Evolutionary conservation across 2,113 vertebrate genomes (phyloP), one percentile per base, ranked within the genome.

Genomic region (Crotalus tigris): DNA sequence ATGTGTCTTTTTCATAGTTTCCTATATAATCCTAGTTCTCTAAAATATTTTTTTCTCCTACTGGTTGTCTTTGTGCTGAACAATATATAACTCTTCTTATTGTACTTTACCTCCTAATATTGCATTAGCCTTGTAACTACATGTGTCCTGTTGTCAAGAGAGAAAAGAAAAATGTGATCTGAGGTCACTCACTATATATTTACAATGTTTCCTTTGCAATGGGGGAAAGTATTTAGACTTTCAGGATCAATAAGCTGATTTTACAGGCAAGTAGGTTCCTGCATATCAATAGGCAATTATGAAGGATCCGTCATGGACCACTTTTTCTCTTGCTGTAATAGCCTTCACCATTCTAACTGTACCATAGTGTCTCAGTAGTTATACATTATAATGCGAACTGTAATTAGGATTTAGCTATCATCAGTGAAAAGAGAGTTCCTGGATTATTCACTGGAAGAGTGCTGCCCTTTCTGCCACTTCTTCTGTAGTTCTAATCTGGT

Each of bases 1-100:
- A 96, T 55, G 17, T 29, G 24, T 75, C 58, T 49, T 94, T 94
- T 96, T 55, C 55, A 87, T 2, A 93, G 86, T 24, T 19, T 95
- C 49, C 81, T 93, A 69, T 87, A 33, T 58, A 93, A 95, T 29
- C 26, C 3, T 13, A 54, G 85, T 92, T 92, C 86, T 90, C 53
- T 57, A 64, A 46, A 95, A 92, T 88, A 95, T 61, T 11, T 88
- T 81, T 29, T n/a, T 39, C 6, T 19, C 88, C 89, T 91, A 17
- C 17, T 87, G 39, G 54, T 61, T 85, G 93, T 87, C 51, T 93
- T 94, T 93, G 88, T 29, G 39, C 54, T 89, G 86, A 85, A 0
- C 87, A 90, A 4, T 46, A 81, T 44, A 92, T 90, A 94, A 94
- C 57, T 88, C 75, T 89, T 94, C 93, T 89, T 0, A 9, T 75